Evolutionary conservation across 2,888 invertebrate species (phyloP), one percentile per base, ranked within the genome.

Genomic region (Yponomeuta malinellus): DNA sequence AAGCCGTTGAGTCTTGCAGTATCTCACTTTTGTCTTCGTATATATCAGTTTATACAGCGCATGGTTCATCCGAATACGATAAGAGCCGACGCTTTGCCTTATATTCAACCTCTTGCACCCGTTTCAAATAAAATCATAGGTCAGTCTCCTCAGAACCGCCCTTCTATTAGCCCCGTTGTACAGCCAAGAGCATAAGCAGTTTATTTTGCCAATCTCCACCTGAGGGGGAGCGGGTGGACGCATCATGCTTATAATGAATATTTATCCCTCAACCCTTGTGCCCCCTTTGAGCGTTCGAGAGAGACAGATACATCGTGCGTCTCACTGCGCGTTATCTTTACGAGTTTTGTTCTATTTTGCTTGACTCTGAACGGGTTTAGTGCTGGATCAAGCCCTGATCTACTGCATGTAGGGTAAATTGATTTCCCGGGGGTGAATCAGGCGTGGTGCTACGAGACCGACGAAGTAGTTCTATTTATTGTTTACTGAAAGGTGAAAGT

Each of bases 181-280:
- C 0, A 33, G 8, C 66, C 33, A 63, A 37, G 52, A n/a, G 31
- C n/a, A 66, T 37, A 70, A 71, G 63, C 71, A 72, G 69, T 72
- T 73, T 72, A 72, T 72, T 71, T 70, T 69, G 67, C 72, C 71
- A 66, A 68, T 68, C 68, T 68, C 68, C 43, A 48, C 65, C 48
- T 69, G 65, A 37, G 31, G 72, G 70, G 70, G 71, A 73, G 71
- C 43, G 69, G 72, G 72, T 65, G 67, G 72, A 72, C 63, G 70
- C 72, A 75, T 75, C 73, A 75, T 73, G 72, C 73, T 71, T 72
- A 67, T 72, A 73, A 74, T 75, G 75, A 74, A 75, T 74, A 75
- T 74, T 74, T 75, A 70, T 70, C 70, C 70, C 43, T 43, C 70
- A 70, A 70, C 70, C 70, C 70, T 70, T 70, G 70, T 59, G 8